phyloP scores from a whole-genome alignment of 2,888 invertebrate species.

The Drosophila maculinotata region DNA sequence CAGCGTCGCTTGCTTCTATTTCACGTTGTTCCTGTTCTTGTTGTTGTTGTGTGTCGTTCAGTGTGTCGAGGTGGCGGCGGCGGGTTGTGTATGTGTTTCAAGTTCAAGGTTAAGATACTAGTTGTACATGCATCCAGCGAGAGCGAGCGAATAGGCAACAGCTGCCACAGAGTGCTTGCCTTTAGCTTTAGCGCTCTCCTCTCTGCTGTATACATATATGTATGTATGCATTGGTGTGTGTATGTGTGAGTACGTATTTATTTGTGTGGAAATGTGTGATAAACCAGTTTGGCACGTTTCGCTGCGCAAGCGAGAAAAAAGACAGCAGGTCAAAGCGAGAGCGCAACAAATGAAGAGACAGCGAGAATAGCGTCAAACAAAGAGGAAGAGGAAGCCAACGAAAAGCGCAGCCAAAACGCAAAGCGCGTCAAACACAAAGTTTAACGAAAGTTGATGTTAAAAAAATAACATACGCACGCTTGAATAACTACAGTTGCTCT shows the following conservation, averaged over 20 bases:
- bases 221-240: slow-evolving; percentile 18
- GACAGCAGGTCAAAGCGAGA: slow-evolving; percentile 44
- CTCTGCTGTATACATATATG: neutral
- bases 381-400: slow-evolving; percentile 80
- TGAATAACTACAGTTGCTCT: slow-evolving; percentile 18
- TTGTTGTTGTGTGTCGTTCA: slow-evolving; percentile 50
- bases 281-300: slow-evolving; percentile 80
- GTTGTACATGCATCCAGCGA: slow-evolving; percentile 69
- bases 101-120: slow-evolving; percentile 85
- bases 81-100: slow-evolving; percentile 76
- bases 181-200: slow-evolving; percentile 35
- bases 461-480: slow-evolving; percentile 14
- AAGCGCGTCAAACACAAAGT: slow-evolving; percentile 47
- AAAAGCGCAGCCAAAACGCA: slow-evolving; percentile 48
- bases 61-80: slow-evolving; percentile 66
- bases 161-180: slow-evolving; percentile 45
- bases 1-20: slow-evolving; percentile 38
- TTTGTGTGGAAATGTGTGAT: slow-evolving; percentile 47
- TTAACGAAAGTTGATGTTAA: slow-evolving; percentile 31
- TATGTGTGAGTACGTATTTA: slow-evolving; percentile 13
- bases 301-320: slow-evolving; percentile 64
- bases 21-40: slow-evolving; percentile 7
- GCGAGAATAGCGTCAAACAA: slow-evolving; percentile 69
- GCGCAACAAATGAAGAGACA: slow-evolving; percentile 28
- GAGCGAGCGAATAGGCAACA: slow-evolving; percentile 57